Evolutionary conservation across 2,888 invertebrate species (phyloP).

Genomic region (Apoderus coryli): DNA sequence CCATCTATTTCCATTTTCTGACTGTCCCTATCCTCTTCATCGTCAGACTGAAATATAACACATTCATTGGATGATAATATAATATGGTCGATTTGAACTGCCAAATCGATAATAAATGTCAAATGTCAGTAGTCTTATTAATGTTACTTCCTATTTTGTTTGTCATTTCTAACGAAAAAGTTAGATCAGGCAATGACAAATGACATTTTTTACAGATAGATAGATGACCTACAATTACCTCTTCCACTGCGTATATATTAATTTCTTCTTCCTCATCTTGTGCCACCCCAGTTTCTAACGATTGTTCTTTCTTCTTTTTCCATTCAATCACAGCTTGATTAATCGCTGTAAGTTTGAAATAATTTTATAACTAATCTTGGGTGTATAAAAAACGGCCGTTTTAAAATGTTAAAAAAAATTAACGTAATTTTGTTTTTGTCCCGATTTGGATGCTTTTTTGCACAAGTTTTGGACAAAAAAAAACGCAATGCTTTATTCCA

Average conservation of each 20-base stretch:
- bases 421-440: no score
- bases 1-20: slow-evolving; percentile 24
- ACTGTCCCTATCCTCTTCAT: slow-evolving; percentile 14
- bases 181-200: not conserved
- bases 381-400: no score
- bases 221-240: slow-evolving; percentile 21
- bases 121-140: no score
- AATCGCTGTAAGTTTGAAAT: slow-evolving; percentile 38
- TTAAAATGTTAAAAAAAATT: no score
- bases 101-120: slow-evolving; percentile 1
- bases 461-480: no score
- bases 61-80: slow-evolving; percentile 4
- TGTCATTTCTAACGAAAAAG: slow-evolving; percentile 2
- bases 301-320: slow-evolving; percentile 47
- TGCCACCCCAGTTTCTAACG: slow-evolving; percentile 36
- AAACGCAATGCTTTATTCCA: no score
- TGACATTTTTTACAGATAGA: slow-evolving; percentile 3
- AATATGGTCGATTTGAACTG: slow-evolving; percentile 3
- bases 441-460: no score
- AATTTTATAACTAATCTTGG: no score
- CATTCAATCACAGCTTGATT: slow-evolving; percentile 54
- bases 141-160: no score
- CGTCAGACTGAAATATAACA: slow-evolving; percentile 25
- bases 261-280: slow-evolving; percentile 54
- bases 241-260: slow-evolving; percentile 53